Evolutionary conservation across 2,888 invertebrate species (phyloP), one percentile per base, ranked within the genome.

Genomic region (Machimus rusticus): DNA sequence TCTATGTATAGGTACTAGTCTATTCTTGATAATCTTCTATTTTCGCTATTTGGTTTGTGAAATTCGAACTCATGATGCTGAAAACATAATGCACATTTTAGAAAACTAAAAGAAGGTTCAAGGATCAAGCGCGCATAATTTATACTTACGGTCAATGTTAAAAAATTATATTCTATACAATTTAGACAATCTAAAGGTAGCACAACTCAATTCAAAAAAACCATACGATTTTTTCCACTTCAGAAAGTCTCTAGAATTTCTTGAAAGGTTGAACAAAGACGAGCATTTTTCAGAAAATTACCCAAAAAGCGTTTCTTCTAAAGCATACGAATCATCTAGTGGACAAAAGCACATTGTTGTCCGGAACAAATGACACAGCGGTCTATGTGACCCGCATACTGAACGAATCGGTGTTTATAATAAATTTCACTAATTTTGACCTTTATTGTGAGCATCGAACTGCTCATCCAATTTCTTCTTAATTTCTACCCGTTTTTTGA

Each of bases 381-480:
- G 57, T 55, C 55, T 34, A 37, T 82, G 34, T 55, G 82, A 85
- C 74, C 74, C 85, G 74, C 74, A 85, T 85, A 28, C 74, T 74
- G 74, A 85, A 74, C 37, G 74, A 46, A 28, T 28, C 46, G 46
- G 23, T 74, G 85, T 85, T 85, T 74, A 85, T 85, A 85, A 85
- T 85, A 85, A 85, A 85, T 85, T 85, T 46, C 74, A 85, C 85
- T 85, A 85, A 85, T 85, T 85, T 85, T 23, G 66, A 82, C 57
- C 82, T 82, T 57, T 82, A 57, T 82, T 34, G 37, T 82, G 66
- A 57, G 31, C 37, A 66, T 66, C 82, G 34, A 57, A 57, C 37
- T 34, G 82, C 57, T 82, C 82, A 82, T 82, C 82, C 82, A 82
- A 82, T 82, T 82, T 82, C 82, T 82, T 82, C 82, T 82, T 82